Percentiles rank a stretch among this genome's conserved stretches.
Conservation (phyloP, 2,888 invertebrate genomes). For the Lacanobia wlatinum region DNA sequence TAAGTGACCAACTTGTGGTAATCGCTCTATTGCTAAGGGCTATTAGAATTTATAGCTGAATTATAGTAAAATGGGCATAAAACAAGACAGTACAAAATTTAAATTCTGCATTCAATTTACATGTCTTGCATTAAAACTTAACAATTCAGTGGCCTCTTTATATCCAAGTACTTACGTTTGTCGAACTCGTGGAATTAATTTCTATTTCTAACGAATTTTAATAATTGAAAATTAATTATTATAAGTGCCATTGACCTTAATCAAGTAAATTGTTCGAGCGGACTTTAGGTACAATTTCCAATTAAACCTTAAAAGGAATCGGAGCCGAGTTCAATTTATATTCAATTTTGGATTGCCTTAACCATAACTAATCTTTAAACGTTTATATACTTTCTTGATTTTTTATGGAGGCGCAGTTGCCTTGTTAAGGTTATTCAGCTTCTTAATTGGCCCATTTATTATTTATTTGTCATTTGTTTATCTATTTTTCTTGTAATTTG, state of each 20-base stretch:
- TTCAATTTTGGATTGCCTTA: slow-evolving; percentile 67
- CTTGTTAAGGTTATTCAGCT: slow-evolving; percentile 41
- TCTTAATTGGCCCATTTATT: slow-evolving; percentile 48
- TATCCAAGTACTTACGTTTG: slow-evolving; percentile 30
- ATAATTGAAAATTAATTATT: slow-evolving; percentile 63
- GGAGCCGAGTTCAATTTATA: slow-evolving; percentile 67
- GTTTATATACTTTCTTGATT: slow-evolving; percentile 66
- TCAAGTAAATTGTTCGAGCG: slow-evolving; percentile 63
- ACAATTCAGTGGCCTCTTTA: slow-evolving; percentile 34
- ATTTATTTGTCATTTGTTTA: slow-evolving; percentile 24
- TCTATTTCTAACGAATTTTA: slow-evolving; percentile 58
- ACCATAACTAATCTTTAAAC: slow-evolving; percentile 72
- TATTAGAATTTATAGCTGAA: slow-evolving; percentile 16
- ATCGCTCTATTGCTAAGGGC: slow-evolving; percentile 11
- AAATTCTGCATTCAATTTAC: slow-evolving; percentile 29
- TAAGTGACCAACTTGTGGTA: slow-evolving; percentile 13
- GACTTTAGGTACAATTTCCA: slow-evolving; percentile 56
- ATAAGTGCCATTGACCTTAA: slow-evolving; percentile 74
- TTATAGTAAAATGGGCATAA: slow-evolving; percentile 10
- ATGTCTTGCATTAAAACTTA: slow-evolving; percentile 12
- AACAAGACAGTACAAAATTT: slow-evolving; percentile 12
- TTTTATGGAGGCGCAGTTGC: slow-evolving; percentile 32
- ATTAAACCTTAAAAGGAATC: slow-evolving; percentile 71
- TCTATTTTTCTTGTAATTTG: slow-evolving; percentile 28
- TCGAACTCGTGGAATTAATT: slow-evolving; percentile 50